These are phyloP conservation scores for Agonopterix heracliana DNA, from an alignment of 2,888 invertebrate genomes.

Conservation along the genomic window DNA sequence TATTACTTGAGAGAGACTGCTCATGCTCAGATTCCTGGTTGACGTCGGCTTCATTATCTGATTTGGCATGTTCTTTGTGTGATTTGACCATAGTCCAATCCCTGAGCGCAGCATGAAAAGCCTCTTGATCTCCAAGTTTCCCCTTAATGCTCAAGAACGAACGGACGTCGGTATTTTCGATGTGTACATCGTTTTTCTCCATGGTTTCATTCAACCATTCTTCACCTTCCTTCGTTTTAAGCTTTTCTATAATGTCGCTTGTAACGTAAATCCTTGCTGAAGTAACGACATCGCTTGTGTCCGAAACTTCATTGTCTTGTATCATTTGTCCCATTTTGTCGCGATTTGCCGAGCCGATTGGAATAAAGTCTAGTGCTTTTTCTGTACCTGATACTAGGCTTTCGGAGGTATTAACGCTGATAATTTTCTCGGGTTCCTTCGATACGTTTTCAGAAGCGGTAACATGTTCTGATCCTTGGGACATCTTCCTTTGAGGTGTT, in stretches of 20 bases:
- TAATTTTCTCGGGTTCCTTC: not conserved
- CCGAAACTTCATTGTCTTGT: conserved; percentile 66
- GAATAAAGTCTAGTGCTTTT: conserved; percentile 44
- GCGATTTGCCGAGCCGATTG: conserved; percentile 44
- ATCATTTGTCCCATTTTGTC: conserved; percentile 60
- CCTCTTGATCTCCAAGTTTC: conserved; percentile 62
- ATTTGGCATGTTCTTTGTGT: conserved; percentile 13
- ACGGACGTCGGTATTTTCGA: conserved; percentile 47
- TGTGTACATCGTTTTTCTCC: conserved; percentile 44
- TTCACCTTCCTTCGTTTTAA: conserved; percentile 63
- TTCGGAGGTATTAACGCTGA: not conserved
- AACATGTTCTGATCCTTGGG: conserved; percentile 17
- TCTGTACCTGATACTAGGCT: conserved; percentile 14
- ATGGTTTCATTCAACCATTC: conserved; percentile 54
- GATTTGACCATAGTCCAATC: conserved; percentile 41
- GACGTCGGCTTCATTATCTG: conserved; percentile 22
- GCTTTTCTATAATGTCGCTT: conserved; percentile 57
- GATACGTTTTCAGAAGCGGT: conserved; percentile 8
- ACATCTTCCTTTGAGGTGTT: conserved; percentile 23
- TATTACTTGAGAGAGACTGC: conserved; percentile 12
- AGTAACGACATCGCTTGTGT: conserved; percentile 55
- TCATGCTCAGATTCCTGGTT: conserved; percentile 9
- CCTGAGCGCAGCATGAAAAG: conserved; percentile 65
- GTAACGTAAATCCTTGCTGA: conserved; percentile 70
- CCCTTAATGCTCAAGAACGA: conserved; percentile 69